Base-by-base conservation (phyloP, 2,113 vertebrate genomes). In the Phyllostomus discolor region DNA sequence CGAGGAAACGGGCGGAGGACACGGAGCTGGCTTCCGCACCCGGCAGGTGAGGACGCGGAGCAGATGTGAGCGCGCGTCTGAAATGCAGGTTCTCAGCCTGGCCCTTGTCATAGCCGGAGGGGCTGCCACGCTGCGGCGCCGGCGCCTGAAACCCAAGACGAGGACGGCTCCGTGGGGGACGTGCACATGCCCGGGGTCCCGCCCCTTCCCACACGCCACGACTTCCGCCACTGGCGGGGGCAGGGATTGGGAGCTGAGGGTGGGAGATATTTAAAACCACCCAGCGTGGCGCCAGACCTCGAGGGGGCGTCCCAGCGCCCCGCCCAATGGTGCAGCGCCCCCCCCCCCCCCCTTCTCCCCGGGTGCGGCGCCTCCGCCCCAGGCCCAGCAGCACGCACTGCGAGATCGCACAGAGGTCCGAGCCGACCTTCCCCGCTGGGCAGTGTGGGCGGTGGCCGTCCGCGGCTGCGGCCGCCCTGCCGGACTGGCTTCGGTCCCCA, bases 401-500 rank as follows among this genome's bases (percentile, higher is more conserved):
- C 4, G 4, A 12, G 1, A 12, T 10, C 26, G 2, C 31, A 1
- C 12, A 6, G 22, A 12, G 52, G 38, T 33, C 75, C 4, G 0
- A 48, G 24, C n/a, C 8, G 46, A 5, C 9, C 35, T 41, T 57
- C 4, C 0, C 1, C 0, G 2, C 2, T 0, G 5, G 28, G 17
- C 6, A 14, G 33, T 1, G 1, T 1, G 0, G 33, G 64, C 76
- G 0, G 0, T 10, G 91, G 33, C 52, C 24, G 22, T 28, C 22
- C 1, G 0, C 1, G 1, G 8, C 11, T 2, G 7, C 43, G 0
- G 28, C 4, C 0, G 17, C 46, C n/a, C 84, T 2, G 24, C 24
- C 8, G 7, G 54, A 1, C 64, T 28, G 2, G 2, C n/a, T 2
- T 10, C 22, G 8, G 16, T 10, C 10, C 17, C 22, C 41, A 10